phyloP scores from a whole-genome alignment of 92 coral and sea anemone genomes.

The Parazoanthus swiftii region DNA sequence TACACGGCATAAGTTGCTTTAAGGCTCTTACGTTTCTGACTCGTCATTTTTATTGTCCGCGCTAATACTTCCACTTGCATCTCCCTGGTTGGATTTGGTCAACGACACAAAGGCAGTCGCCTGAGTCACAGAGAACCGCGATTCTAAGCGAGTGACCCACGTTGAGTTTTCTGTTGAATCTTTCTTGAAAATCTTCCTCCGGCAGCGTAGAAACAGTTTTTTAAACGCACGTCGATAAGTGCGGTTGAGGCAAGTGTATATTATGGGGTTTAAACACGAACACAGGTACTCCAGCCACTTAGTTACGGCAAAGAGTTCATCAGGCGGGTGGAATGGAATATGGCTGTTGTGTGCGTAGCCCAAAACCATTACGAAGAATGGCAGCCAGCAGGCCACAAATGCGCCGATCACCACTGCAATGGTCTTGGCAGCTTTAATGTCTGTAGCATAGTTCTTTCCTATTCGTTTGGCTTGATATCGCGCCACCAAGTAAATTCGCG shows the following conservation, averaged over 20 bases:
- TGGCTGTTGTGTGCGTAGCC: conserved; percentile 54
- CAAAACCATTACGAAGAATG: conserved; percentile 74
- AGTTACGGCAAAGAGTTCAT: conserved; percentile 48
- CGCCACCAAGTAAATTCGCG: conserved; percentile 89
- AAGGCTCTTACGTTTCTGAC: background rate
- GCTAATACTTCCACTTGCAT: background rate
- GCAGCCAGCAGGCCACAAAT: conserved; percentile 80
- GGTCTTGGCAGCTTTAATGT: conserved; percentile 95
- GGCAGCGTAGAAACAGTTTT: conserved; percentile 79
- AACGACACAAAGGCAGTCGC: conserved; percentile 39
- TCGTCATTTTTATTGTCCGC: background rate
- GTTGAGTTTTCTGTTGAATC: conserved; percentile 56
- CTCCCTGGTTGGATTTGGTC: conserved; percentile 9
- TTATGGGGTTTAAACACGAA: conserved; percentile 90
- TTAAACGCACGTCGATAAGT: conserved; percentile 85
- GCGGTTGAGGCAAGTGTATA: conserved; percentile 93
- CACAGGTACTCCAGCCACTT: conserved; percentile 88
- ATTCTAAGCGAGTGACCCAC: conserved; percentile 59
- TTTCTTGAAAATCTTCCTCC: conserved; percentile 56
- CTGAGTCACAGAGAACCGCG: conserved; percentile 53
- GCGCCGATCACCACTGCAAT: conserved; percentile 95
- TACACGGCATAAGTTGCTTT: background rate
- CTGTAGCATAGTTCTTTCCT: conserved; percentile 94
- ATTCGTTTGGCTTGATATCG: conserved; percentile 92
- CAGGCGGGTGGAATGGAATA: conserved; percentile 20